These are phyloP conservation scores for Hetaerina americana DNA, from an alignment of 1,140 invertebrate genomes.

Conservation along the genomic window DNA sequence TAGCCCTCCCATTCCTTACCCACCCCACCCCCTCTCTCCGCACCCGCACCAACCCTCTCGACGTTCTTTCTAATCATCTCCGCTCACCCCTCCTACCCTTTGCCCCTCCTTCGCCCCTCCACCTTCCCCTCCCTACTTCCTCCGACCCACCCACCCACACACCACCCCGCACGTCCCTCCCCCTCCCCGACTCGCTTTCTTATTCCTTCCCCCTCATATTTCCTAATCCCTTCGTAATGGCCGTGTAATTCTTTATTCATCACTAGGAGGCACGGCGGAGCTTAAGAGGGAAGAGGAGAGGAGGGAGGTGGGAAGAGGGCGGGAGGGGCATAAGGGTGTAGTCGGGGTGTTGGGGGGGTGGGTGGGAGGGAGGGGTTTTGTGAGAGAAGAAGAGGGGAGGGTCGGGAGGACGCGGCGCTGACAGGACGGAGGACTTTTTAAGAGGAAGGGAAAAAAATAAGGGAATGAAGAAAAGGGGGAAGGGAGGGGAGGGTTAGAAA, in stretches of 20 bases:
- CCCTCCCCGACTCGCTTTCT: not conserved
- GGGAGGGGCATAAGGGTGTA: no score
- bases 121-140: not conserved
- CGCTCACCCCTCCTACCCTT: not conserved
- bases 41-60: no score
- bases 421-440: not conserved
- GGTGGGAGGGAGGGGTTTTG: not conserved
- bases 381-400: not conserved
- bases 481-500: no score
- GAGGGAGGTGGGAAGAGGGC: not conserved
- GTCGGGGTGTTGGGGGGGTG: not conserved
- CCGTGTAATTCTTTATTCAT: not conserved
- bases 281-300: not conserved
- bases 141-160: not conserved
- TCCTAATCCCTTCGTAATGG: not conserved
- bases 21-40: no score
- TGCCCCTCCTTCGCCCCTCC: not conserved
- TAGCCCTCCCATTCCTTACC: no score
- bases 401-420: not conserved
- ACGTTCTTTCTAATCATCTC: not conserved
- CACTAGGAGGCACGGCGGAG: not conserved
- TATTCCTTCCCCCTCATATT: not conserved
- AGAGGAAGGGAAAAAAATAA: not conserved
- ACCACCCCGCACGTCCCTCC: not conserved
- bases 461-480: not conserved